Base-by-base conservation (phyloP, 2,797 vertebrate genomes). In the Sphenodon punctatus region DNA sequence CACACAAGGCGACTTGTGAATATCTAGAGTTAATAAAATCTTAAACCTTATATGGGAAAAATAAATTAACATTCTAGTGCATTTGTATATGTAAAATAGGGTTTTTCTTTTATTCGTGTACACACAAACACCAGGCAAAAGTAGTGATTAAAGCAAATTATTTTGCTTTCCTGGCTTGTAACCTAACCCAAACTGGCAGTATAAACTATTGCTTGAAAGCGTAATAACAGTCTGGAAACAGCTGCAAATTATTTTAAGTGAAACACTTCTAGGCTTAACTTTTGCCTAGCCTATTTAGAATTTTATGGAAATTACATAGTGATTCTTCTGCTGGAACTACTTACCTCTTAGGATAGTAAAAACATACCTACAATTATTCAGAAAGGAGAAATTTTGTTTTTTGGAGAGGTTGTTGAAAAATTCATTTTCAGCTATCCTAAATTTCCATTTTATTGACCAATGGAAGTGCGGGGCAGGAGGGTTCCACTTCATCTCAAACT, bases 201-300 rank as follows among this genome's bases (percentile, higher is more conserved):
- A 60, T 55, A 39, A 66, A 64, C n/a, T 84, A 2, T 84, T 43
- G 32, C 67, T 90, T 87, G 89, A 82, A 87, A 83, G 67, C 51
- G 46, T 78, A 87, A 74, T 86, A 90, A 61, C 78, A 89, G 71
- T 71, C 86, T 87, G 86, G 72, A 90, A 91, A 82, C 27, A 41
- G 5, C 71, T 36, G 38, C 23, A 61, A 88, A 84, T 84, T 77
- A 85, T 80, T 85, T 72, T 70, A 87, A 80, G 32, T 66, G n/a
- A 82, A 88, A 14, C 74, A 14, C 88, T 88, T 90, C 79, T 66
- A 67, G 77, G 51, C 38, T 63, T 84, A 78, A 78, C 43, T 65
- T 84, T 84, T 85, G 32, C 53, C 36, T 86, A 85, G 25, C 41
- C 30, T 73, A 19, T 76, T 83, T 49, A 85, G 68, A 71, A 48